Conservation (phyloP, 2,113 vertebrate species). For the Mystacornis crossleyi region DNA sequence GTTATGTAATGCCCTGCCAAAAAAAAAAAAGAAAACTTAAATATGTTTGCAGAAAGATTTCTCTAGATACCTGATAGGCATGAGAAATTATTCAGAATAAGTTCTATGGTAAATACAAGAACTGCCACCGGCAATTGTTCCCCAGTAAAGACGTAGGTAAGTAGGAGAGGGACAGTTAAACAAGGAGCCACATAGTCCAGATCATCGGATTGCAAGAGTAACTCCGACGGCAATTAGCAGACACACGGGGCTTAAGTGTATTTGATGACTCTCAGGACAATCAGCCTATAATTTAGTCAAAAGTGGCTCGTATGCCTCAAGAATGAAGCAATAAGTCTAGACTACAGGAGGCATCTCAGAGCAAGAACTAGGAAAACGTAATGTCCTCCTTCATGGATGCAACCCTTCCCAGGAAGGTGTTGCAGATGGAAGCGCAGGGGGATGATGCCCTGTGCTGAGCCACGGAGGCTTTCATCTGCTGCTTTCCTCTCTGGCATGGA, state of each 20-base stretch:
- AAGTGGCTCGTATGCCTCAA: neutral
- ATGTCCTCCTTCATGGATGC: rapidly evolving
- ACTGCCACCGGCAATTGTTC: neutral
- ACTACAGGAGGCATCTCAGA: neutral
- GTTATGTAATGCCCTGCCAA: neutral
- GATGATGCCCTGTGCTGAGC: neutral
- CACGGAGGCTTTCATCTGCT: rapidly evolving
- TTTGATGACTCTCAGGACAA: neutral
- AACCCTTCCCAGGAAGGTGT: rapidly evolving
- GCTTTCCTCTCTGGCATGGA: neutral
- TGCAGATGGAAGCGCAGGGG: rapidly evolving
- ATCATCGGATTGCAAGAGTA: neutral
- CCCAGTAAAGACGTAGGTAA: neutral
- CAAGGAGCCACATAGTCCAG: neutral
- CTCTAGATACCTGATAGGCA: neutral
- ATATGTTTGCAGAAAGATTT: neutral
- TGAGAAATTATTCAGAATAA: neutral
- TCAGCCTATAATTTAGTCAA: neutral
- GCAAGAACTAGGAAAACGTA: neutral
- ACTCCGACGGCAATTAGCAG: neutral
- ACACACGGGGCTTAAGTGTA: neutral
- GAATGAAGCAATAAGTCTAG: neutral
- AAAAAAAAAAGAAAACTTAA: neutral
- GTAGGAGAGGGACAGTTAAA: neutral
- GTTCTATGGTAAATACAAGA: neutral